Base-by-base conservation (phyloP, 2,797 vertebrate genomes). In the Paguma larvata region DNA sequence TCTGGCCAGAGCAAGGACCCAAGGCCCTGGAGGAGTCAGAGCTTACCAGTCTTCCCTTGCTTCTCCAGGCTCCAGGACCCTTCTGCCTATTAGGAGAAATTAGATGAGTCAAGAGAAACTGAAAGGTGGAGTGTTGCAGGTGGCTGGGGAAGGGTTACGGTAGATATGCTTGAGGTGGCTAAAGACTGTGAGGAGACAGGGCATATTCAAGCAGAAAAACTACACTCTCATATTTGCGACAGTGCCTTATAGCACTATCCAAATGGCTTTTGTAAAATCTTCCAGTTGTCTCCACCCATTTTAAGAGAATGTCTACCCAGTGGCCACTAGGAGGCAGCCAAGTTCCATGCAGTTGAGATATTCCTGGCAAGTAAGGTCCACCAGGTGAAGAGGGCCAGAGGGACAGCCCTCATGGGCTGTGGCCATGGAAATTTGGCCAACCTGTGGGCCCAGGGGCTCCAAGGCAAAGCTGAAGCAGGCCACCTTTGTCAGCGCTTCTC, bases 311-410 rank as follows among this genome's bases (percentile, higher is more conserved):
- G 27, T 91, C 65, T 62, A 23, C n/a, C 11, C 0, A 2, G 2
- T 88, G 25, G 16, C 77, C 97, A 90, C 87, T 90, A 95, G 97
- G 14, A 73, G 95, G 95, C 11, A 85, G 30, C n/a, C 90, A 91
- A 92, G 67, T 15, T 72, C 32, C 73, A 44, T 21, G n/a, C 6
- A 4, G n/a, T 25, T 18, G n/a, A 70, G 32, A 15, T 0, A 23
- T 16, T 41, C 48, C 1, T 8, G 53, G 3, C 18, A 6, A 16
- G 10, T 51, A 32, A 48, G 80, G 11, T 38, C n/a, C 34, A 11
- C 83, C 34, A 19, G 46, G 6, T 4, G 2, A 6, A 7, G 63
- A 72, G 27, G 5, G 1, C 12, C 13, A 13, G 46, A 63, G n/a
- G 10, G 27, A 4, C 48, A 23, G 51, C 44, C 44, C 41, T 5